These are phyloP conservation scores for Rana temporaria DNA, from an alignment of 2,113 vertebrate species.

Conservation along the genomic window DNA sequence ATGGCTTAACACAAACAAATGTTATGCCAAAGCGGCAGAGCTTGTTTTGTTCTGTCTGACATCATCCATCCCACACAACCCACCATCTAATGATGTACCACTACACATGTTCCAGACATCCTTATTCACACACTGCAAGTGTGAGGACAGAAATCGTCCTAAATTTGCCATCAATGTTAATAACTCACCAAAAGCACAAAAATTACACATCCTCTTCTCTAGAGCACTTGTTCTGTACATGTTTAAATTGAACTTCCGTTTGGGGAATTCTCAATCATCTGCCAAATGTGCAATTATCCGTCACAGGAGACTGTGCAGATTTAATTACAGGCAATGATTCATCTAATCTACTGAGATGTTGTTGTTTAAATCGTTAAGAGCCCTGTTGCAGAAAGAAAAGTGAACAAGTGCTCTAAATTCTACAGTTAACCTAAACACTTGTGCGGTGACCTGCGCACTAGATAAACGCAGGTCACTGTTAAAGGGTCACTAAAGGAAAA, in stretches of 20 bases:
- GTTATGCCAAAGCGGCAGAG: conserved; percentile 14
- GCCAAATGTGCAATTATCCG: background rate
- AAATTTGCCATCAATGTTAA: background rate
- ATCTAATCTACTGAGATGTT: conserved; percentile 1
- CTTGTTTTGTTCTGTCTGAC: conserved; percentile 30
- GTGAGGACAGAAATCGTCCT: background rate
- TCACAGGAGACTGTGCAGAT: background rate
- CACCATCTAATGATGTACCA: conserved; percentile 32
- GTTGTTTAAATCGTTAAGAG: too few species aligned
- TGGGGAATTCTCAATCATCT: too few species aligned
- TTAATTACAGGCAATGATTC: conserved; percentile 39
- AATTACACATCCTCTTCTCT: too few species aligned
- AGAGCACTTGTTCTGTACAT: too few species aligned
- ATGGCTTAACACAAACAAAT: conserved; percentile 25
- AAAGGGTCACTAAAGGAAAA: too few species aligned
- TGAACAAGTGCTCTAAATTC: too few species aligned
- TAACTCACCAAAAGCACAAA: too few species aligned
- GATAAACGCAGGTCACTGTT: too few species aligned
- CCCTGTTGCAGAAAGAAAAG: too few species aligned
- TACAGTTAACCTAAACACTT: too few species aligned
- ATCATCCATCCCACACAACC: conserved; percentile 45
- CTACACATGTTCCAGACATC: conserved; percentile 21
- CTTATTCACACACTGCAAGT: conserved; percentile 4
- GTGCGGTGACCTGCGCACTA: too few species aligned
- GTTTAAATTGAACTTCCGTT: too few species aligned